Conservation (phyloP, 2,797 vertebrate genomes). For the Gymnothorax reevesii region DNA sequence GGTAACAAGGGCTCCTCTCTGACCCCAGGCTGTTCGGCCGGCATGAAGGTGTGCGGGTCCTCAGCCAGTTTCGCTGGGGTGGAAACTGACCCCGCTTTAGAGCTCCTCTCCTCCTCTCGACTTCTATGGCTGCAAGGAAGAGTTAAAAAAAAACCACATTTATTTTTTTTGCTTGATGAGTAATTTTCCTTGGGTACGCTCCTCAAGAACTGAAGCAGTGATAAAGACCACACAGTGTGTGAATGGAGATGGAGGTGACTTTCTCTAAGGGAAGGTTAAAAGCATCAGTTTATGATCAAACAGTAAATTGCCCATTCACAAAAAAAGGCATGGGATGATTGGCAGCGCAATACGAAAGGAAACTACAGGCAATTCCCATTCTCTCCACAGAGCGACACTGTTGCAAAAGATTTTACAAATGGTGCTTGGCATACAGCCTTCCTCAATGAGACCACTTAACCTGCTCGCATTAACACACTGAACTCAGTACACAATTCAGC, state of each 20-base stretch:
- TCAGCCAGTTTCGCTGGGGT: conserved; percentile 85
- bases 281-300: background rate
- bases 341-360: background rate
- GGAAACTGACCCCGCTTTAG: conserved; percentile 82
- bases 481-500: background rate
- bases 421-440: background rate
- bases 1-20: conserved; percentile 86
- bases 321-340: background rate
- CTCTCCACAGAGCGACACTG: conserved; percentile 7
- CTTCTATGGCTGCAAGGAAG: conserved; percentile 77
- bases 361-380: background rate
- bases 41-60: conserved; percentile 74
- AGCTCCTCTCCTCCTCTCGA: conserved; percentile 87
- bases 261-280: background rate
- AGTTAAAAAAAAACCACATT: conserved; percentile 18
- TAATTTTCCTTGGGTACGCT: background rate
- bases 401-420: background rate
- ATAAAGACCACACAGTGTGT: background rate
- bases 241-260: background rate
- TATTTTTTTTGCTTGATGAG: background rate
- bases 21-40: conserved; percentile 77
- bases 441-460: background rate
- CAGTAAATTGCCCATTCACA: background rate
- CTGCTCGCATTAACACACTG: background rate
- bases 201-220: background rate